phyloP scores from a whole-genome alignment of 2,797 vertebrate genomes.

The Synanceia verrucosa region DNA sequence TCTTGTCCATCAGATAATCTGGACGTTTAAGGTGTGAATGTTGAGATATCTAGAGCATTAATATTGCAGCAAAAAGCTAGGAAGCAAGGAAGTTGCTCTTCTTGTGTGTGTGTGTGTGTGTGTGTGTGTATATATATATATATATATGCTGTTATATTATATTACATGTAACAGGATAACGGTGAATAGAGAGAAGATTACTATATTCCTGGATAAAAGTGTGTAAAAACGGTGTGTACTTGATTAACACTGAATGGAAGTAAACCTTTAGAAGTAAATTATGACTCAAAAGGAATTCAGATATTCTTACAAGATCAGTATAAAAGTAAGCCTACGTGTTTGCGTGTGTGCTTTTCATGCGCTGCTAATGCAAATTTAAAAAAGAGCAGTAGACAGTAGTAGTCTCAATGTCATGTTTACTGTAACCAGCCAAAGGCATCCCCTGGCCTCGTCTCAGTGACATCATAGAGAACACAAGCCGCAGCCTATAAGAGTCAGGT shows the following conservation, averaged over 20 bases:
- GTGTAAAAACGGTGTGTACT: neutral
- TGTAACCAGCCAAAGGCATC: constrained; percentile 32
- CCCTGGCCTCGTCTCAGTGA: constrained; percentile 41
- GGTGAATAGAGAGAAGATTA: neutral
- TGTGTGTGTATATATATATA: neutral
- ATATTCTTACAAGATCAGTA: neutral
- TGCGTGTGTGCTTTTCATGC: neutral
- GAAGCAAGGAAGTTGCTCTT: too few species aligned
- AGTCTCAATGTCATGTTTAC: constrained; percentile 57
- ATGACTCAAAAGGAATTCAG: neutral
- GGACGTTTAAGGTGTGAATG: too few species aligned
- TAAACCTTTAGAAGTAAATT: neutral
- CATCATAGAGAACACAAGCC: constrained; percentile 56
- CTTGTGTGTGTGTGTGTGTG: too few species aligned
- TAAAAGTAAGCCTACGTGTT: too few species aligned
- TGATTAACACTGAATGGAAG: neutral
- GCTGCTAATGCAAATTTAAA: constrained; percentile 2
- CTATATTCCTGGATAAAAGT: neutral
- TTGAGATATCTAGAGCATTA: too few species aligned
- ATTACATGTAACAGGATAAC: too few species aligned
- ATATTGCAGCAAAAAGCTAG: too few species aligned
- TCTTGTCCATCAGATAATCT: too few species aligned
- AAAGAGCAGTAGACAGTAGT: constrained; percentile 32
- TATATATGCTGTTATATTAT: too few species aligned
- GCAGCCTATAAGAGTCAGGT: constrained; percentile 41